These are phyloP conservation scores for Metridium senile DNA, from an alignment of 92 coral and sea anemone species.

Conservation along the genomic window DNA sequence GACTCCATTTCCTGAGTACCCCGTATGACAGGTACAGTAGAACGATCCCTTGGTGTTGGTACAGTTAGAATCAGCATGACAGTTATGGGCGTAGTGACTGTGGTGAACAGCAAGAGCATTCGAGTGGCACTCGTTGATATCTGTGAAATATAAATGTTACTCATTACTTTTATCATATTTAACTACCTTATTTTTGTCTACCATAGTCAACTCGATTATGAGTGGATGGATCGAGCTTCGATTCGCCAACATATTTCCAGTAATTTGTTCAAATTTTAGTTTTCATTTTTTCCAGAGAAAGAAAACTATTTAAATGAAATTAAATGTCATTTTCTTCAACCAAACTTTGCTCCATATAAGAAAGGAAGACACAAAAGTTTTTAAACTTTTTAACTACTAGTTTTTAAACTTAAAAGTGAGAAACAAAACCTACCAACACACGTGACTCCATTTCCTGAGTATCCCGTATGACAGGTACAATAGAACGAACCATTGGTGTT, in stretches of 20 bases:
- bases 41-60: constrained; percentile 54
- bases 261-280: too few species aligned
- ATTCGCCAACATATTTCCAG: too few species aligned
- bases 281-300: too few species aligned
- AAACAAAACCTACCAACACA: background rate
- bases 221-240: too few species aligned
- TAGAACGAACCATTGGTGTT: constrained; percentile 82
- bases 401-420: too few species aligned
- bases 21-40: constrained; percentile 61
- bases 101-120: background rate
- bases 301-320: too few species aligned
- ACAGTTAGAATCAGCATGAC: background rate
- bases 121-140: constrained; percentile 1
- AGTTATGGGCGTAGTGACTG: constrained; percentile 20
- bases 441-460: constrained; percentile 72
- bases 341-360: too few species aligned
- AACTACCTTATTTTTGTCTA: too few species aligned
- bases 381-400: background rate
- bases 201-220: too few species aligned
- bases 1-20: constrained; percentile 63
- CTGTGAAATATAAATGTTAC: background rate
- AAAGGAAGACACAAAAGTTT: too few species aligned
- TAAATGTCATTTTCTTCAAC: too few species aligned
- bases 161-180: too few species aligned
- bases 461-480: constrained; percentile 78